Evolutionary conservation across 2,888 invertebrate species (phyloP).

Genomic region (Dysmachus trigonus): DNA sequence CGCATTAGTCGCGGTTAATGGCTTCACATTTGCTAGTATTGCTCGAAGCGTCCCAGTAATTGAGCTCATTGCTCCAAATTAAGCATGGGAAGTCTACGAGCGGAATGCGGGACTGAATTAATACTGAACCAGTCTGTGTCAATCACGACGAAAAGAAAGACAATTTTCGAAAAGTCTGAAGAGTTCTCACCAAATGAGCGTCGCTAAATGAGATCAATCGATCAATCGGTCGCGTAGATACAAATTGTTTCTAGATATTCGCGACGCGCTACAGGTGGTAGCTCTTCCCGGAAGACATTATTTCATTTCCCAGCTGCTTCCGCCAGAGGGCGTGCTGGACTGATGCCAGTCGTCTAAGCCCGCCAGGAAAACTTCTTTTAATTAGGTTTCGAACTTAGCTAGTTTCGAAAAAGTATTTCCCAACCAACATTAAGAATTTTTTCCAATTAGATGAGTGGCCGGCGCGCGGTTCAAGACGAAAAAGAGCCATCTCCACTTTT

Average conservation of each 20-base stretch:
- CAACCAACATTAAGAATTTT: not conserved
- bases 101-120: constrained; percentile 5
- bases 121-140: not conserved
- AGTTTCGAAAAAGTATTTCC: not conserved
- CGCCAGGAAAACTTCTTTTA: not conserved
- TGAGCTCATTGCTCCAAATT: constrained; percentile 18
- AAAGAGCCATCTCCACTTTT: not conserved
- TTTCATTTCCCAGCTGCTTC: not conserved
- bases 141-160: not conserved
- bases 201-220: not conserved
- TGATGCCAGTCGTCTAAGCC: not conserved
- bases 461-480: not conserved
- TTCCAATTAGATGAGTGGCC: not conserved
- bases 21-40: not conserved
- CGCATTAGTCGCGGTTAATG: not conserved
- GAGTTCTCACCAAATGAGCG: not conserved
- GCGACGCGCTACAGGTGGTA: not conserved
- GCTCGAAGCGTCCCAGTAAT: not conserved
- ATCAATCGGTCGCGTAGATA: not conserved
- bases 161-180: not conserved
- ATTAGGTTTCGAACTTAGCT: not conserved
- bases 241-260: not conserved
- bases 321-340: not conserved
- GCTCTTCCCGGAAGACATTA: not conserved
- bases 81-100: not conserved